Percentiles rank a stretch among this genome's conserved stretches.
These are phyloP conservation scores for Actenoides lindsayi DNA, from an alignment of 2,113 vertebrate genomes.

Conservation along the genomic window DNA sequence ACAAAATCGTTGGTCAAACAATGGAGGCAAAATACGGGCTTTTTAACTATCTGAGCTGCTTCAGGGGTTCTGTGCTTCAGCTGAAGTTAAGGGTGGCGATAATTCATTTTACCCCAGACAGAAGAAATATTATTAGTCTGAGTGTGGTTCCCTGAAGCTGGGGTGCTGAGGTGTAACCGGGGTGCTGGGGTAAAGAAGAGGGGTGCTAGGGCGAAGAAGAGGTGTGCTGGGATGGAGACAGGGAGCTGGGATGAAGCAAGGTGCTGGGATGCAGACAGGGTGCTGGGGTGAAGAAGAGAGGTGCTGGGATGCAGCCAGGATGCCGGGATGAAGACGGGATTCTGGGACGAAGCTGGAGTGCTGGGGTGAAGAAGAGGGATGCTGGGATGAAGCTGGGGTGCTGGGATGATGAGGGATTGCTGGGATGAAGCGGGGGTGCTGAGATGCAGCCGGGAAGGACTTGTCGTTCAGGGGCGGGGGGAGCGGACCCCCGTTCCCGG, in stretches of 20 bases:
- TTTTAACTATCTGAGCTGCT: background rate
- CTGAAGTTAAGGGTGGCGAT: background rate
- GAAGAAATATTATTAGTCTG: fast-evolving
- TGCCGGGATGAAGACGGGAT: background rate
- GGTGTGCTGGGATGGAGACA: background rate
- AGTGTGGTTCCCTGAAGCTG: background rate
- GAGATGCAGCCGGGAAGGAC: background rate
- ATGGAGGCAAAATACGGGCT: background rate
- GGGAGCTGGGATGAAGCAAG: background rate
- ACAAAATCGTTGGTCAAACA: background rate
- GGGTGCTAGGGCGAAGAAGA: background rate
- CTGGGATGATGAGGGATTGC: background rate
- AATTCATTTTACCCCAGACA: background rate
- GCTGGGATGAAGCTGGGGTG: background rate
- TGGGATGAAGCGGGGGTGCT: background rate
- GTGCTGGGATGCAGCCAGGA: background rate
- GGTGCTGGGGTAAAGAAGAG: background rate
- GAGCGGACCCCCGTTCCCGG: background rate
- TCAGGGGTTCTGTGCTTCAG: background rate
- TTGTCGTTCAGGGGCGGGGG: background rate
- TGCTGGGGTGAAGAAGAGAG: background rate
- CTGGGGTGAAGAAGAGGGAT: background rate
- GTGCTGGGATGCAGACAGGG: background rate
- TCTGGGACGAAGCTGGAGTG: background rate
- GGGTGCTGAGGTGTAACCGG: background rate